Percentiles rank a stretch among this genome's conserved stretches.
These are phyloP conservation scores for Heliconius cydno DNA, from an alignment of 2,888 invertebrate genomes.

Conservation along the genomic window DNA sequence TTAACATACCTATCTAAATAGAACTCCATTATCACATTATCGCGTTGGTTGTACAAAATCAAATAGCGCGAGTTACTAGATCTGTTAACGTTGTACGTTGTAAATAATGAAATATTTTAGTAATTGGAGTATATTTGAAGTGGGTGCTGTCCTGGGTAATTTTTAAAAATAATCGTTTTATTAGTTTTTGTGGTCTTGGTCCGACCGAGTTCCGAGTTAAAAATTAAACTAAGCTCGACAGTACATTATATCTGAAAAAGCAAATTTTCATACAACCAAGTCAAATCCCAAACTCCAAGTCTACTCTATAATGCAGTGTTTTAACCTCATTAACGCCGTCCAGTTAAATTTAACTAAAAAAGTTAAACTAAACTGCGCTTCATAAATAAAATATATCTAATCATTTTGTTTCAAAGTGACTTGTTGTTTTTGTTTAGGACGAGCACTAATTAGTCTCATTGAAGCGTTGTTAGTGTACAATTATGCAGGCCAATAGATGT, in stretches of 20 bases:
- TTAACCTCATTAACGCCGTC: not conserved
- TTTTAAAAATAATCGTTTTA: too few species aligned
- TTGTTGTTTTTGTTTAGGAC: not conserved
- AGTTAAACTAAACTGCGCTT: conserved; percentile 5
- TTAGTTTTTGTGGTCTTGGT: too few species aligned
- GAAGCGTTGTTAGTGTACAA: conserved; percentile 17
- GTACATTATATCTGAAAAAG: not conserved
- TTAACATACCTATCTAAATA: conserved; percentile 7
- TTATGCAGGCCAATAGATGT: conserved; percentile 20
- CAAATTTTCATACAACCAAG: not conserved
- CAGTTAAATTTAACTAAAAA: conserved; percentile 16
- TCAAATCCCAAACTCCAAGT: not conserved
- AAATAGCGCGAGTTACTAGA: conserved; percentile 14
- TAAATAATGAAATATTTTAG: not conserved
- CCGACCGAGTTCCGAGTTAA: not conserved
- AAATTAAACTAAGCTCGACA: not conserved
- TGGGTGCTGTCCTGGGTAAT: too few species aligned
- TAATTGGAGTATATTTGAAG: too few species aligned
- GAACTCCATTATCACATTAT: conserved; percentile 13
- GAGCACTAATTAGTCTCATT: conserved; percentile 9
- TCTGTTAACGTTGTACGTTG: conserved; percentile 6
- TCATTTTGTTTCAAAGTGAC: conserved; percentile 12
- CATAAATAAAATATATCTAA: conserved; percentile 11
- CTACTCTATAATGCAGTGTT: conserved; percentile 1
- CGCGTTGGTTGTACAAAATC: conserved; percentile 13